Evolutionary conservation across 1,140 invertebrate species (phyloP), one percentile per base, ranked within the genome.

Genomic region (Acromyrmex heyeri): DNA sequence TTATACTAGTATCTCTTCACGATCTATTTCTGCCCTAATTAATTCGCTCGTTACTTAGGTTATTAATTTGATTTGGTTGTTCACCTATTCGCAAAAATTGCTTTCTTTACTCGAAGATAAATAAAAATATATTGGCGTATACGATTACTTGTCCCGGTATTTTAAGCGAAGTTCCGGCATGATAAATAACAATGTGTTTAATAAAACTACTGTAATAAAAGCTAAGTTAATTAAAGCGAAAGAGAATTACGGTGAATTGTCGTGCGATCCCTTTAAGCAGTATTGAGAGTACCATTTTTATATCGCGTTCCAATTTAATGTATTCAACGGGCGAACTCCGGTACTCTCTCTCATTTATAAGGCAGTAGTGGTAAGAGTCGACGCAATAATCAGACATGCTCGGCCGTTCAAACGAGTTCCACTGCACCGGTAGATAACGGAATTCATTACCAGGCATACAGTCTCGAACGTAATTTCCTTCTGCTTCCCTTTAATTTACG

Each of bases 331-430:
- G 14, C 55, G 55, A 61, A 75, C 55, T 72, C 44, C 24, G 78
- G 38, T 75, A 27, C 62, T 83, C 24, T 24, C 24, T 24, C 24
- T 24, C 79, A 83, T 83, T 83, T 83, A 75, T 83, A 83, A 83
- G 27, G 79, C 69, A 34, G 79, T 38, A 78, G 59, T 85, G 34
- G 82, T 78, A 64, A 78, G 62, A 78, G 82, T 78, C 82, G 72
- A 48, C 75, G 82, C 82, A 85, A 78, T 85, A 78, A 85, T 85
- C 82, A 78, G 82, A 78, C 73, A 78, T 48, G 82, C 59, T 78
- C 48, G 82, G 50, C 73, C 50, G 48, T 78, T 65, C 70, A 75
- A 85, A 85, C 73, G 62, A 77, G 82, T 85, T 85, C n/a, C 79
- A 65, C 59, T 85, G 73, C 75, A 59, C 73, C 44, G 21, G 62